Conservation (phyloP, 2,888 invertebrate species). For the Acleris literana region DNA sequence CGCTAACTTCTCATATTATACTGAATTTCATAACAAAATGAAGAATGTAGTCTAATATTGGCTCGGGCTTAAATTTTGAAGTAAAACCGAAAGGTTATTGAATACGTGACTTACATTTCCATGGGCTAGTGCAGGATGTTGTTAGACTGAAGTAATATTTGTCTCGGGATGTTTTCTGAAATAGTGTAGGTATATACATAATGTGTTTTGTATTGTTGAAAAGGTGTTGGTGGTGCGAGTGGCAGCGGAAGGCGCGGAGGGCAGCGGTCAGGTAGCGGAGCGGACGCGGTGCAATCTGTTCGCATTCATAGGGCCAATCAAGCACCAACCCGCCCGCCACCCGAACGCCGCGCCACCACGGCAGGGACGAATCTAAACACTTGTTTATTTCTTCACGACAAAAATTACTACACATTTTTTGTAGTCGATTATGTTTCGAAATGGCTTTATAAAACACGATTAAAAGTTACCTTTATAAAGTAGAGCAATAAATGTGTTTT, state of each 20-base stretch:
- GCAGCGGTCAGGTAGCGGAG: slow-evolving; percentile 40
- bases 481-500: slow-evolving; percentile 51
- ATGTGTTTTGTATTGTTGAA: background rate
- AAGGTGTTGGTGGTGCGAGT: slow-evolving; percentile 32
- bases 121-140: slow-evolving; percentile 41
- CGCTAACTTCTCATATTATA: slow-evolving; percentile 46
- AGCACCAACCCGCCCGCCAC: slow-evolving; percentile 73
- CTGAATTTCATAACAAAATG: slow-evolving; percentile 78
- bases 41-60: slow-evolving; percentile 71
- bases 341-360: slow-evolving; percentile 68
- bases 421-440: background rate
- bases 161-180: too few species aligned
- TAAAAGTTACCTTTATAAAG: too few species aligned
- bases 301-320: slow-evolving; percentile 83
- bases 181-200: background rate
- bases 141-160: background rate
- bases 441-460: background rate
- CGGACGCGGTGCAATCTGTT: slow-evolving; percentile 73
- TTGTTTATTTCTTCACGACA: background rate
- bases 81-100: slow-evolving; percentile 83
- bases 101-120: slow-evolving; percentile 83
- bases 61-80: slow-evolving; percentile 81
- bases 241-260: slow-evolving; percentile 47
- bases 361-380: slow-evolving; percentile 55
- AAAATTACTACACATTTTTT: background rate